Evolutionary conservation across 2,888 invertebrate species (phyloP).

Genomic region (Lepidonotus clava): DNA sequence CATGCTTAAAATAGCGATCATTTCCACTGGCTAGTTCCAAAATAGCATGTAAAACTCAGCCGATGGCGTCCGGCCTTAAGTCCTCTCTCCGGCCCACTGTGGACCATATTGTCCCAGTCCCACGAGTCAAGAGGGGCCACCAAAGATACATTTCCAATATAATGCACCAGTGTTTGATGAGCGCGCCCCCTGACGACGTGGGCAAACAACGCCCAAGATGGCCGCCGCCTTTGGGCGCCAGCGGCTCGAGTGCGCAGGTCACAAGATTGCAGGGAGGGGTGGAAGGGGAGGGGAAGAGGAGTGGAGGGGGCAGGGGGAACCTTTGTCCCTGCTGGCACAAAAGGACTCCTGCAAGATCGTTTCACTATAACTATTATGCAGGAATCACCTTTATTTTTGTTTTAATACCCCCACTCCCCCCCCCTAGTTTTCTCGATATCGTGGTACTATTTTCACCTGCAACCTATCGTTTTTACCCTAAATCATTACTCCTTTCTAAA

Average conservation of each 20-base stretch:
- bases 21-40: no score
- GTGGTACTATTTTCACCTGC: no score
- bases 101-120: not conserved
- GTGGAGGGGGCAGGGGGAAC: not conserved
- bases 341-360: no score
- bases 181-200: not conserved
- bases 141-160: conserved; percentile 38
- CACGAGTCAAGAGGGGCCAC: conserved; percentile 5
- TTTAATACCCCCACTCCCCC: not conserved
- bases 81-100: not conserved
- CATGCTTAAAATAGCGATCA: no score
- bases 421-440: not conserved
- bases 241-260: not conserved
- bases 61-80: not conserved
- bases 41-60: no score
- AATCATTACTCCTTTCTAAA: no score
- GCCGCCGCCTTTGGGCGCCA: not conserved
- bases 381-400: no score
- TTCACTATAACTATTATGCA: no score
- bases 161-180: conserved; percentile 20
- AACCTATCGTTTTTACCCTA: no score
- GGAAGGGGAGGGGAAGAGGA: not conserved
- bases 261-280: not conserved
- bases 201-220: conserved; percentile 38
- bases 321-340: not conserved